Conservation (phyloP, 2,888 invertebrate species). For the Idaea aversata region DNA sequence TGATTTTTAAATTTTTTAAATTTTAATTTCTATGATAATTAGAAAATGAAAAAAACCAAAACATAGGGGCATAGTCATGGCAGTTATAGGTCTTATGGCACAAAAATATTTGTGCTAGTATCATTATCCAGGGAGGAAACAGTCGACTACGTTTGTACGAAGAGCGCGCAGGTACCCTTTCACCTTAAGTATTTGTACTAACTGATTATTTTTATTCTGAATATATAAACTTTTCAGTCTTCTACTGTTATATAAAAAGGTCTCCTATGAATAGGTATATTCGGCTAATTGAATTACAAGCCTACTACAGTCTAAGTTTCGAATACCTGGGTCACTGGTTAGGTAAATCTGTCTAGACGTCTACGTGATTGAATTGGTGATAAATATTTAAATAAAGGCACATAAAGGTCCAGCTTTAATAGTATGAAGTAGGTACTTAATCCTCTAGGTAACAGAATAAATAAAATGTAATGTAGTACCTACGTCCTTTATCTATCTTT, state of each 20-base stretch:
- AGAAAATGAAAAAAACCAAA: too few relatives aligned
- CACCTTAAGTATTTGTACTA: slow-evolving; percentile 13
- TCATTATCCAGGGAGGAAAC: too few relatives aligned
- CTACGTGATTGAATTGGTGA: not conserved
- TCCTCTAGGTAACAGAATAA: not conserved
- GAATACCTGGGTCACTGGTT: not conserved
- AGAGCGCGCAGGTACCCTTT: too few relatives aligned
- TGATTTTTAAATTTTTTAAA: too few relatives aligned
- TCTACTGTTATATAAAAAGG: not conserved
- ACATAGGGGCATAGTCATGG: too few relatives aligned
- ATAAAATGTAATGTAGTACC: not conserved
- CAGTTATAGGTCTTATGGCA: too few relatives aligned
- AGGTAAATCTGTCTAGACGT: not conserved
- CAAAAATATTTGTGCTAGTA: too few relatives aligned
- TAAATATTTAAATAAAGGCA: not conserved
- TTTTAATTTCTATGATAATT: too few relatives aligned
- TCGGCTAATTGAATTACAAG: not conserved
- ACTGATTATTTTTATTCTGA: slow-evolving; percentile 5
- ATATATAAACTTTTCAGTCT: not conserved
- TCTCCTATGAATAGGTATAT: not conserved
- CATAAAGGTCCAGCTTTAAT: not conserved
- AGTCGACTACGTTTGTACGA: too few relatives aligned
- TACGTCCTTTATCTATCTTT: too few relatives aligned
- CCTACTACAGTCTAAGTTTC: not conserved
- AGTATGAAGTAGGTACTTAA: not conserved